Evolutionary conservation across 2,797 vertebrate genomes (phyloP), one percentile per base, ranked within the genome.

Genomic region (Pitangus sulphuratus): DNA sequence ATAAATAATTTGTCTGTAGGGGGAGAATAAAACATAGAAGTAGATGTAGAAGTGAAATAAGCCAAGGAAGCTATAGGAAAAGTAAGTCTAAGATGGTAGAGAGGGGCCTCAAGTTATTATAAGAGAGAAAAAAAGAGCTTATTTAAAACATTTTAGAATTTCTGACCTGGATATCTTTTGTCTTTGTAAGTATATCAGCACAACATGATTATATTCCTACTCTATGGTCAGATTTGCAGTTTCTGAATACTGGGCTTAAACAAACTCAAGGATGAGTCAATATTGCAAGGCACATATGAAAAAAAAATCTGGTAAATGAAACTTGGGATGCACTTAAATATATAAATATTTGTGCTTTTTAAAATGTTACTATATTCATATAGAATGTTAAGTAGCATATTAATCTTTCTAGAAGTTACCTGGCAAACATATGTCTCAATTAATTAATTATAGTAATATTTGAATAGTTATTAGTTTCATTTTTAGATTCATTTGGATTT

Each of bases 141-240:
- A 64, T 91, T 61, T 90, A 44, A 88, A 90, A 56, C 12, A 51
- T 74, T 80, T 74, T 6, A 50, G 12, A 79, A 22, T 50, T 91
- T 42, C 53, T 87, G 61, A 68, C 33, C 15, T 75, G 15, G 28
- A 40, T 82, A 71, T 37, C 10, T 15, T 51, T 51, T 64, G 28
- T 68, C 45, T 58, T 51, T 11, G 1, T 14, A 64, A 18, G 11
- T 45, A 75, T 48, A 28, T 60, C 53, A 81, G 39, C 24, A 68
- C 33, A 75, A 74, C 2, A 1, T 15, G 5, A n/a, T 44, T 84
- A 53, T 44, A 57, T 12, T 47, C 40, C 53, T 65, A 28, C 19
- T 62, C 24, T 44, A 20, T 64, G 25, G 28, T 9, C 37, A 60
- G 48, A 53, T 50, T 45, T 65, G 26, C 31, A 85, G 3, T 75